Evolutionary conservation across 2,113 vertebrate species (phyloP).

Genomic region (Sus scrofa): T2T-Sscrofa CM000815.6:86699001-86699500

Average conservation of each 20-base stretch:
- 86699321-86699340: background rate
- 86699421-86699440: constrained; percentile 30
- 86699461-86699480: background rate
- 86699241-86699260: background rate
- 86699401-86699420: constrained; percentile 9
- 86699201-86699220: constrained; percentile 9
- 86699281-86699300: background rate
- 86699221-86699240: background rate
- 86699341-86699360: background rate
- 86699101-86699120: background rate
- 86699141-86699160: background rate
- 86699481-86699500: background rate
- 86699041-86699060: background rate
- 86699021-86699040: background rate
- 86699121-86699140: background rate
- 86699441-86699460: background rate
- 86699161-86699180: background rate
- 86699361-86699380: constrained; percentile 29
- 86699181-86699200: background rate
- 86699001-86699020: background rate
- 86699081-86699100: no score
- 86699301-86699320: background rate
- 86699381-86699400: constrained; percentile 32
- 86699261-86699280: background rate
- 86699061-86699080: background rate